A percentile compares a stretch with the other conserved stretches of the same genome.
phyloP scores from a whole-genome alignment of 2,113 vertebrate genomes.

The Colaptes auratus region DNA sequence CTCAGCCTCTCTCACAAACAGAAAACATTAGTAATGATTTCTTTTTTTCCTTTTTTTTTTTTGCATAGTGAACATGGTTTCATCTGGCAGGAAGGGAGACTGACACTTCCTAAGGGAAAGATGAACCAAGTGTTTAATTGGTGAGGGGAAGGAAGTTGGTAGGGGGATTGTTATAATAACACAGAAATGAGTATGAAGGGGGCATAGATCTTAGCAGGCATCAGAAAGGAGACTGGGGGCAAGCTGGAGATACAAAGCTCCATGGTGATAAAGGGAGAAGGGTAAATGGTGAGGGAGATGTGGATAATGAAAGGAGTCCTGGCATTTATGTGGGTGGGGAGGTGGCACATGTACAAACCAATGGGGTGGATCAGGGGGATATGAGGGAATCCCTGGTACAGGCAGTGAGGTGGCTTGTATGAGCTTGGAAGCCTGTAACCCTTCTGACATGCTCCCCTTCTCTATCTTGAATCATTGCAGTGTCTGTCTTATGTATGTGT shows the following conservation, averaged over 20 bases:
- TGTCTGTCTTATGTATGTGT: neutral
- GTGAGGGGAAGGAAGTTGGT: neutral
- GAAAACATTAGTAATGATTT: neutral
- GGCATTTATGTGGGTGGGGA: neutral
- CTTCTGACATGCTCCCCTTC: neutral
- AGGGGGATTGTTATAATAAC: neutral
- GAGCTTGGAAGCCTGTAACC: neutral
- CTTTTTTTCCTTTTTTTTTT: neutral
- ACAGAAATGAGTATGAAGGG: neutral
- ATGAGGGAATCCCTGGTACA: accelerated
- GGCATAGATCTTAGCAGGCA: neutral
- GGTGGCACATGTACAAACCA: neutral
- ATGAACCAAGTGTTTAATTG: neutral
- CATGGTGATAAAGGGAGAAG: neutral
- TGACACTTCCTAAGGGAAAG: neutral
- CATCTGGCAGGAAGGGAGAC: neutral
- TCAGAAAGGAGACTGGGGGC: neutral
- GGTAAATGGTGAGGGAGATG: neutral
- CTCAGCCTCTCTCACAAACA: neutral
- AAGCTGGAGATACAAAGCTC: neutral
- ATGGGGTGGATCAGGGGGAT: accelerated
- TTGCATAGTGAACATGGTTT: neutral
- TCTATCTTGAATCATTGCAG: neutral
- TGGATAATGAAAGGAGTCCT: neutral
- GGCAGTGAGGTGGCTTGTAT: neutral